phyloP scores from a whole-genome alignment of 2,113 vertebrate genomes.

The Sisor rabdophorus region DNA sequence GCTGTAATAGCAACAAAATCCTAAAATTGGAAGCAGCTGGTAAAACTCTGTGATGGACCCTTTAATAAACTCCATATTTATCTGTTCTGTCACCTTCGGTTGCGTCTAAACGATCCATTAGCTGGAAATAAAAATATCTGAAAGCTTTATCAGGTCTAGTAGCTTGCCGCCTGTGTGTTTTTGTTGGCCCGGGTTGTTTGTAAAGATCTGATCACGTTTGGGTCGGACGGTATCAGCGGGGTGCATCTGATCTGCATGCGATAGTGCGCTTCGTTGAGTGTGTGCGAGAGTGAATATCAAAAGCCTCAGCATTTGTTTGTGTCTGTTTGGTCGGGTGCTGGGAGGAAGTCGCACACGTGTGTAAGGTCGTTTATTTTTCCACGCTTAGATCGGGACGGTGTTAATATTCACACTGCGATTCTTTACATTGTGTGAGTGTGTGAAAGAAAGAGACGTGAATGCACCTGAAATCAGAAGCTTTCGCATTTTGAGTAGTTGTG shows the following conservation, averaged over 20 bases:
- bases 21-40: neutral
- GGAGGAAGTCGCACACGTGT: neutral
- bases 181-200: neutral
- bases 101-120: neutral
- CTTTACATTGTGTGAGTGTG: too few species aligned
- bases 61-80: neutral
- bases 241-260: neutral
- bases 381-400: too few species aligned
- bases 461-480: too few species aligned
- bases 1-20: neutral
- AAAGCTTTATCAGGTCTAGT: neutral
- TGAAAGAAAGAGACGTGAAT: too few species aligned
- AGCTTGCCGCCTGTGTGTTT: neutral
- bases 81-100: neutral
- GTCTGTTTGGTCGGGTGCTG: neutral
- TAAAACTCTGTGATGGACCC: neutral
- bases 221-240: neutral
- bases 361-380: neutral
- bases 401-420: too few species aligned
- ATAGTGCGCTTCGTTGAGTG: neutral
- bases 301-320: conserved; percentile 4
- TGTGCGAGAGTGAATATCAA: conserved; percentile 1
- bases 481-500: too few species aligned
- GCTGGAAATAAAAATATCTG: neutral
- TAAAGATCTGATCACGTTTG: neutral